Conservation (phyloP, 2,113 vertebrate species). For the Ciconia boyciana region DNA sequence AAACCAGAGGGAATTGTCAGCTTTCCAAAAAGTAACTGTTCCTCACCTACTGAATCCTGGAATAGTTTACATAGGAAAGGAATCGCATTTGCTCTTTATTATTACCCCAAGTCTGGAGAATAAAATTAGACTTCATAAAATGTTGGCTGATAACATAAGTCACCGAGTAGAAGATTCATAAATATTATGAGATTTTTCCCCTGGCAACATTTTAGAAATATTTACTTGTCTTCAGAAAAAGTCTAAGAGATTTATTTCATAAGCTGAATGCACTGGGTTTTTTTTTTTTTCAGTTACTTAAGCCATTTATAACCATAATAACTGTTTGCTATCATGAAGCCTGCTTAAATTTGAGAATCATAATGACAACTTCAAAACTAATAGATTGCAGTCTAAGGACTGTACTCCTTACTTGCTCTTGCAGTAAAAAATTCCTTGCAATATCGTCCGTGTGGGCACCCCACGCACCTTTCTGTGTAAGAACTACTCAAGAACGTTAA, state of each 20-base stretch:
- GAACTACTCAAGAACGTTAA: not conserved
- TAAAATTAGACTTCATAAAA: not conserved
- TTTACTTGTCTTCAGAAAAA: not conserved
- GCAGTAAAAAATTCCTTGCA: not conserved
- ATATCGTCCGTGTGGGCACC: accelerated
- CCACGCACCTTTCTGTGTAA: no score
- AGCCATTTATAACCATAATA: not conserved
- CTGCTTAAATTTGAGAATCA: not conserved
- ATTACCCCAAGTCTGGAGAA: not conserved
- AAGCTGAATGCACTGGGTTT: not conserved
- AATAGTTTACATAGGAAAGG: not conserved
- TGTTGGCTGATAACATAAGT: not conserved
- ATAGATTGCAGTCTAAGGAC: not conserved
- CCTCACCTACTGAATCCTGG: not conserved
- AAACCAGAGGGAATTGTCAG: not conserved
- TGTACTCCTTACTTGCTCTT: not conserved
- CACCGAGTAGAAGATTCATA: not conserved
- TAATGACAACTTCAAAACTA: not conserved
- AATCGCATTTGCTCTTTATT: not conserved
- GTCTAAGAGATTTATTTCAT: not conserved
- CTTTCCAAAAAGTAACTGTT: not conserved
- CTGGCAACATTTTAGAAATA: not conserved
- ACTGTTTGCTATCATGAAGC: not conserved
- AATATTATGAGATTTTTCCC: not conserved
- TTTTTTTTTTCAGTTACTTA: not conserved